Conservation (phyloP, 2,888 invertebrate genomes). For the Oscheius myriophilus region DNA sequence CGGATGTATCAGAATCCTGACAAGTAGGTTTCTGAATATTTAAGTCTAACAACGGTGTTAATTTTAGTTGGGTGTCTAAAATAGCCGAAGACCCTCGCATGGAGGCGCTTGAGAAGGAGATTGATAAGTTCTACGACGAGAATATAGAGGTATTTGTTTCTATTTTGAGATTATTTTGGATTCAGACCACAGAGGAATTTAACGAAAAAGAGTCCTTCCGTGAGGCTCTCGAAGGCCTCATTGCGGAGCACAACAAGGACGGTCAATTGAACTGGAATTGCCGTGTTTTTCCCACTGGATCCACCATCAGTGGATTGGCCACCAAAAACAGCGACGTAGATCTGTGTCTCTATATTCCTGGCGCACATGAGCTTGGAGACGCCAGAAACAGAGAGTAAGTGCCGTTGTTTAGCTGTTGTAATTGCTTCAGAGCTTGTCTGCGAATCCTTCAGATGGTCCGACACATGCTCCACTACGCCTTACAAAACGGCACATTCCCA, state of each 20-base stretch:
- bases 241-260: not conserved
- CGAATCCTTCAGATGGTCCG: slow-evolving; percentile 43
- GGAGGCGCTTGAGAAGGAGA: not conserved
- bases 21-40: no score
- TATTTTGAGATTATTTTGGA: no score
- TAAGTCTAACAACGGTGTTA: no score
- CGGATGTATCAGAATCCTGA: no score
- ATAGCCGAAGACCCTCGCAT: not conserved
- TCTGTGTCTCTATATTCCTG: slow-evolving; percentile 43
- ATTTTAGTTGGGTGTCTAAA: not conserved
- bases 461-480: slow-evolving; percentile 6
- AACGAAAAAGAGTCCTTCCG: slow-evolving; percentile 7
- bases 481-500: slow-evolving; percentile 19
- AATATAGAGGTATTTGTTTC: not conserved
- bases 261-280: slow-evolving; percentile 33
- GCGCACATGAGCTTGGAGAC: not conserved
- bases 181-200: not conserved
- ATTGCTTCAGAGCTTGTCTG: slow-evolving; percentile 29
- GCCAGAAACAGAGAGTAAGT: slow-evolving; percentile 15
- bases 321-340: slow-evolving; percentile 43
- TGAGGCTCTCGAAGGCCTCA: not conserved
- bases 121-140: not conserved
- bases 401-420: not conserved
- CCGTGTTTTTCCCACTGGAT: slow-evolving; percentile 42
- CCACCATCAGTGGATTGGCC: slow-evolving; percentile 39